A percentile compares a stretch with the other conserved stretches of the same genome.
Evolutionary conservation across 2,888 invertebrate genomes (phyloP).

Genomic region (Microctonus hyperodae): DNA sequence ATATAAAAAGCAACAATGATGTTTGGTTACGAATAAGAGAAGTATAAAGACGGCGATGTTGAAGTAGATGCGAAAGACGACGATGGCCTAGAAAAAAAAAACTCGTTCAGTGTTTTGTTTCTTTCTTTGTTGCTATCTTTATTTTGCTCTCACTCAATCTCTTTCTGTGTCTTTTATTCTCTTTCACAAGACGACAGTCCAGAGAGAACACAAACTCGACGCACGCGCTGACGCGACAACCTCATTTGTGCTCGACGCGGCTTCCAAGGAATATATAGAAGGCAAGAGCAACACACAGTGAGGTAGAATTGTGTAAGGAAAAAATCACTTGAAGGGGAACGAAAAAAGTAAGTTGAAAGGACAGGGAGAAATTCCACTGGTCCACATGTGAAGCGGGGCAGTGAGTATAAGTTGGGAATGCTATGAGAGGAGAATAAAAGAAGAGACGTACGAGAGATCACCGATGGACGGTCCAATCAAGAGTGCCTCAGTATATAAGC

Average conservation of each 20-base stretch:
- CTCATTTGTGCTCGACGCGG: conserved; percentile 61
- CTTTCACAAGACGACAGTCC: conserved; percentile 20
- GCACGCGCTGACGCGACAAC: conserved; percentile 60
- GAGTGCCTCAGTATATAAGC: conserved; percentile 49
- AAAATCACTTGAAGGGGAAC: conserved; percentile 14
- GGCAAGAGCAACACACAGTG: conserved; percentile 24
- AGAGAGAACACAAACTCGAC: conserved; percentile 37
- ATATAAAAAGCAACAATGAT: neutral
- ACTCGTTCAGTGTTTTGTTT: conserved; percentile 36
- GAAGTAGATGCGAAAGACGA: conserved; percentile 6
- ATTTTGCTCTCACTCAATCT: neutral
- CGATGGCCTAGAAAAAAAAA: conserved; percentile 30
- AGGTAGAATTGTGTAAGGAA: conserved; percentile 11
- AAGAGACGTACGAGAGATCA: conserved; percentile 27
- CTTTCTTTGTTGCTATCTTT: neutral
- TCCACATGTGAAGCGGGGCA: conserved; percentile 22
- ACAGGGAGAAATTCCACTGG: conserved; percentile 27
- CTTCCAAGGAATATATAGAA: conserved; percentile 43
- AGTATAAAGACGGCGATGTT: conserved; percentile 1
- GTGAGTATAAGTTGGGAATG: conserved; percentile 21
- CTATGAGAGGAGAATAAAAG: conserved; percentile 25
- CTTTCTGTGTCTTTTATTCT: neutral
- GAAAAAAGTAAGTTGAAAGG: conserved; percentile 31
- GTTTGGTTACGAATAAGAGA: neutral
- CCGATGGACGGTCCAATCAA: conserved; percentile 55